phyloP scores from a whole-genome alignment of 2,888 invertebrate species.

The Agonopterix heracliana region DNA sequence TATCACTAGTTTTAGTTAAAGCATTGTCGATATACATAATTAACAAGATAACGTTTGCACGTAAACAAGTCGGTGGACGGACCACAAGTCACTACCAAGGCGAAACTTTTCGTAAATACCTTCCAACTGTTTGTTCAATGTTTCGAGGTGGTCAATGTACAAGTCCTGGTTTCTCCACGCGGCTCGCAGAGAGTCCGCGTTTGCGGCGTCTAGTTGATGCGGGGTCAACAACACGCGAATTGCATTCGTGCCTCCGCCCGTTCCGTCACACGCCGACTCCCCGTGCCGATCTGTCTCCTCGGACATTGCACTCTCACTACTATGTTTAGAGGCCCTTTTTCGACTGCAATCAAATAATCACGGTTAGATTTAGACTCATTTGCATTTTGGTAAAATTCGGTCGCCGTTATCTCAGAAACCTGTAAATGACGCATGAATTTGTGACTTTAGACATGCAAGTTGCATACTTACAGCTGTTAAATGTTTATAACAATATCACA shows the following conservation, averaged over 20 bases:
- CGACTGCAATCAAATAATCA: constrained; percentile 65
- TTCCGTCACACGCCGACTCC: constrained; percentile 61
- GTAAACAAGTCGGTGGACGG: constrained; percentile 43
- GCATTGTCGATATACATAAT: constrained; percentile 69
- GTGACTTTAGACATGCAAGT: constrained; percentile 13
- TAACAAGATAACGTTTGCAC: constrained; percentile 54
- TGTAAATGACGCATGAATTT: constrained; percentile 26
- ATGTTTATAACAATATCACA: constrained; percentile 13
- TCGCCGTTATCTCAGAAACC: constrained; percentile 50
- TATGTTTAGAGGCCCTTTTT: constrained; percentile 54
- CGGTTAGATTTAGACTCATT: constrained; percentile 46
- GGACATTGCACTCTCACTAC: constrained; percentile 72
- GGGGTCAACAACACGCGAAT: constrained; percentile 79
- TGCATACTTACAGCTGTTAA: constrained; percentile 40
- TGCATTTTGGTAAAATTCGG: constrained; percentile 33
- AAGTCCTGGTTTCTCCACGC: constrained; percentile 86
- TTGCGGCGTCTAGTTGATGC: constrained; percentile 79
- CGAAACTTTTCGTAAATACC: constrained; percentile 79
- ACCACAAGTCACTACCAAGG: constrained; percentile 66
- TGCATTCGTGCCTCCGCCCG: constrained; percentile 67
- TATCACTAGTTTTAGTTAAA: constrained; percentile 74
- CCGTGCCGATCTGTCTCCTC: constrained; percentile 69
- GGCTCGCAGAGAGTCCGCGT: constrained; percentile 79
- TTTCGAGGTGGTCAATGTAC: constrained; percentile 85
- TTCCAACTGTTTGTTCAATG: constrained; percentile 85